These are phyloP conservation scores for Iselma pallidipennis DNA, from an alignment of 2,888 invertebrate genomes.

Conservation along the genomic window DNA sequence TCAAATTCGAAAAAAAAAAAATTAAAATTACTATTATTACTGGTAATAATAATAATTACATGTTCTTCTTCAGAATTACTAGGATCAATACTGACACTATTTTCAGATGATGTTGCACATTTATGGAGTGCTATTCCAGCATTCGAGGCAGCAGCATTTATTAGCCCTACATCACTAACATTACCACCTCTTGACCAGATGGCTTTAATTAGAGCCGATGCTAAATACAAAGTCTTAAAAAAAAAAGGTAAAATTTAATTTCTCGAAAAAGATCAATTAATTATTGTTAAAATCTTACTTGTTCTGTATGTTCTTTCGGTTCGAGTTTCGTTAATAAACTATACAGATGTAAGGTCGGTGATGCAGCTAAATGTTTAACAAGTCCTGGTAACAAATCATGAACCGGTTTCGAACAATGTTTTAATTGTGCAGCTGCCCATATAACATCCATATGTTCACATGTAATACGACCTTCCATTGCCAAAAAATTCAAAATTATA, in stretches of 20 bases:
- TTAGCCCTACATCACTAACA: constrained; percentile 53
- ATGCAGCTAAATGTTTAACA: constrained; percentile 86
- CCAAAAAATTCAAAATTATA: constrained; percentile 88
- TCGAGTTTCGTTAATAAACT: constrained; percentile 84
- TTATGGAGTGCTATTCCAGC: constrained; percentile 58
- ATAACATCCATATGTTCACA: constrained; percentile 90
- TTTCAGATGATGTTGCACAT: constrained; percentile 73
- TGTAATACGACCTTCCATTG: constrained; percentile 88
- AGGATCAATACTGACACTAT: constrained; percentile 79
- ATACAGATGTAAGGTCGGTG: constrained; percentile 87
- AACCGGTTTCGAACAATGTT: constrained; percentile 93
- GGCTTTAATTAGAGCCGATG: constrained; percentile 87
- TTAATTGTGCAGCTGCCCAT: constrained; percentile 93
- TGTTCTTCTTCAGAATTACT: constrained; percentile 80
- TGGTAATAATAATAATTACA: constrained; percentile 38
- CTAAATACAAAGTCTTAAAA: constrained; percentile 80
- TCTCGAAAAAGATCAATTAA: neutral
- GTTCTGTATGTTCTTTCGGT: constrained; percentile 91
- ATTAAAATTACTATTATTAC: constrained; percentile 7
- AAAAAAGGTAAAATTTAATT: constrained; percentile 14
- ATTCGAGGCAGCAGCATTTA: constrained; percentile 53
- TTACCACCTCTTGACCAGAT: constrained; percentile 82
- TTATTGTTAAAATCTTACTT: constrained; percentile 57
- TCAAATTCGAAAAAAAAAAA: constrained; percentile 13
- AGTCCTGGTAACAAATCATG: constrained; percentile 88